Evolutionary conservation across 2,797 vertebrate genomes (phyloP).

Genomic region (Apogon talboti): DNA sequence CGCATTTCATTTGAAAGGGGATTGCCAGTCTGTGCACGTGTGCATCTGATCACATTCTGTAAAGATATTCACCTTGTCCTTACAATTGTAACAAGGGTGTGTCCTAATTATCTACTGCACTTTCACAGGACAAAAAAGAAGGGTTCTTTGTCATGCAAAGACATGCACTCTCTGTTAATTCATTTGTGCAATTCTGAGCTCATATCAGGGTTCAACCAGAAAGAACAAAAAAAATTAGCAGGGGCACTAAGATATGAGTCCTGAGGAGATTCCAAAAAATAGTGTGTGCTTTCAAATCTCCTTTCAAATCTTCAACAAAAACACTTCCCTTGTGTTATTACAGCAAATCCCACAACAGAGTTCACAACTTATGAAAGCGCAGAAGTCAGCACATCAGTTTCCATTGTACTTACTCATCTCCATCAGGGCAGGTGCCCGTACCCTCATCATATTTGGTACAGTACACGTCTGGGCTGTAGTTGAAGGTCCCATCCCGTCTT

Average conservation of each 20-base stretch:
- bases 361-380: no score
- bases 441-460: conserved; percentile 98
- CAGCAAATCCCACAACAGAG: neutral
- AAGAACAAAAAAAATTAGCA: neutral
- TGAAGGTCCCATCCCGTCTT: conserved; percentile 95
- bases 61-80: neutral
- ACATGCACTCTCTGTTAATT: neutral
- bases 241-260: neutral
- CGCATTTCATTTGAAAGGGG: conserved; percentile 4
- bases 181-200: neutral
- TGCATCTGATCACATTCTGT: neutral
- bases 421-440: conserved; percentile 94
- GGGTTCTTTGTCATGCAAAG: neutral
- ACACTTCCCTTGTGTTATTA: neutral
- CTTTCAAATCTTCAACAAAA: neutral
- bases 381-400: neutral
- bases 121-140: neutral
- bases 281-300: neutral
- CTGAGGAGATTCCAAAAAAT: neutral
- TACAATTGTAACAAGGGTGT: conserved; percentile 6
- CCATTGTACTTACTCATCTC: conserved; percentile 93
- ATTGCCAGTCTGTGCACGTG: neutral
- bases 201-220: neutral
- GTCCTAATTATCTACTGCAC: neutral
- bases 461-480: conserved; percentile 98